Conservation (phyloP, 2,113 vertebrate species). For the Polypterus senegalus region DNA sequence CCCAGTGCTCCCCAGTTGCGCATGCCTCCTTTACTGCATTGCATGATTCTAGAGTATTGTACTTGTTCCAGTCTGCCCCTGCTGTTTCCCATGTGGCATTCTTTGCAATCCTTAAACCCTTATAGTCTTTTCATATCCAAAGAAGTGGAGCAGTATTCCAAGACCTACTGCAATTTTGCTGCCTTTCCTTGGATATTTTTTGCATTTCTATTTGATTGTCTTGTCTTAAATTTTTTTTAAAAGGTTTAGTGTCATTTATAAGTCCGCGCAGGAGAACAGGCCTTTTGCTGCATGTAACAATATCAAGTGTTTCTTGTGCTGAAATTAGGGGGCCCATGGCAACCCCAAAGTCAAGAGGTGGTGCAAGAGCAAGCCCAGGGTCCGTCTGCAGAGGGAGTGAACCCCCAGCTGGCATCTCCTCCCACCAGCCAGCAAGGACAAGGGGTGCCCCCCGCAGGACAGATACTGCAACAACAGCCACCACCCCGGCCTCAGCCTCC, state of each 20-base stretch:
- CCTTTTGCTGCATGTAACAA: slow-evolving; percentile 46
- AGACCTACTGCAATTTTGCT: slow-evolving; percentile 1
- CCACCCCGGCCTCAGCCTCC: slow-evolving; percentile 54
- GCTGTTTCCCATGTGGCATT: slow-evolving; percentile 9
- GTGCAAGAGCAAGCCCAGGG: slow-evolving; percentile 54
- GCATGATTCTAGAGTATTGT: slow-evolving; percentile 8
- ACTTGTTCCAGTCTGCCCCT: slow-evolving; percentile 13
- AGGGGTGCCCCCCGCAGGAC: slow-evolving; percentile 55
- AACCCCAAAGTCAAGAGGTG: slow-evolving; percentile 75
- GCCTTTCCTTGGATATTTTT: slow-evolving; percentile 12
- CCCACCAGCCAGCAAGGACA: slow-evolving; percentile 71
- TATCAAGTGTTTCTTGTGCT: slow-evolving; percentile 64
- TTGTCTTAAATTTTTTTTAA: slow-evolving; percentile 5
- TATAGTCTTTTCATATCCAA: slow-evolving; percentile 14
- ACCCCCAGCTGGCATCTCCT: slow-evolving; percentile 41
- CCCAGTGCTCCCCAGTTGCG: no score
- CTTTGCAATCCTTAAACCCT: slow-evolving; percentile 7
- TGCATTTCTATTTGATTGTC: slow-evolving; percentile 1
- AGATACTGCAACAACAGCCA: slow-evolving; percentile 63
- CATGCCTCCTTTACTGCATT: no score
- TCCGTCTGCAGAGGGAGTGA: slow-evolving; percentile 46
- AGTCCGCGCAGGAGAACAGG: slow-evolving; percentile 21
- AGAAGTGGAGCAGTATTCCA: slow-evolving; percentile 6
- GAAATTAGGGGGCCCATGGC: slow-evolving; percentile 79
- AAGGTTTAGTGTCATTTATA: slow-evolving; percentile 23